These are phyloP conservation scores for Gryllus bimaculatus DNA, from an alignment of 1,140 invertebrate species.

Conservation along the genomic window DNA sequence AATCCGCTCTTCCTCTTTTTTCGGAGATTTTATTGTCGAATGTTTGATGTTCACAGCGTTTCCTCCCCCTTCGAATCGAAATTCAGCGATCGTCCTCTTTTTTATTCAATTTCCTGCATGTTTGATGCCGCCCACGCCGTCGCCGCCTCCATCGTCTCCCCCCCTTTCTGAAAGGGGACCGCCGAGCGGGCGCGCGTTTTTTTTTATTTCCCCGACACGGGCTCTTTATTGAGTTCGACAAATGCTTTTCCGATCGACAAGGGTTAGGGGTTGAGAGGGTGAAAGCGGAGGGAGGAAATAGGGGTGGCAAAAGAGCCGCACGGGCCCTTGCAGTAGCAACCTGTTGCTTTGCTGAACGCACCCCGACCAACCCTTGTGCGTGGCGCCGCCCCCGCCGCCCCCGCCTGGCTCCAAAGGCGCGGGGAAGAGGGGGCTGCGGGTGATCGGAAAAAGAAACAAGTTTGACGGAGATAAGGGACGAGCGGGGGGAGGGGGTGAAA, in stretches of 20 bases:
- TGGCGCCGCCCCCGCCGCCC: neutral
- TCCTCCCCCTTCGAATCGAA: neutral
- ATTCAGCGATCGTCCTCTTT: conserved; percentile 3
- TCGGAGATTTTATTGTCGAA: neutral
- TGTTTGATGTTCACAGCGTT: neutral
- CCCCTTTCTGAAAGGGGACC: neutral
- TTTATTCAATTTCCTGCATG: conserved; percentile 5
- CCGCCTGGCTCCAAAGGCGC: no score
- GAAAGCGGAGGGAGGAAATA: neutral
- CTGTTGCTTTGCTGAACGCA: neutral
- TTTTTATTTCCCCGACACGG: neutral
- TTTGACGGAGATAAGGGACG: neutral
- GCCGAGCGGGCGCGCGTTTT: neutral
- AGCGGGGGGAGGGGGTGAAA: neutral
- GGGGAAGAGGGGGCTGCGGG: no score
- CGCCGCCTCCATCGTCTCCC: neutral
- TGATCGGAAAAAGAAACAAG: conserved; percentile 4
- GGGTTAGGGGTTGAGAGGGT: conserved; percentile 2
- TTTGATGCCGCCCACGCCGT: neutral
- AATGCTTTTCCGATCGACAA: conserved; percentile 4
- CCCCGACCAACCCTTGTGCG: neutral
- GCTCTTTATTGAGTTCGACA: neutral
- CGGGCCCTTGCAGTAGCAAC: neutral
- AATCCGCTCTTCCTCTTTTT: neutral
- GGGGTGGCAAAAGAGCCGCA: neutral